phyloP scores from a whole-genome alignment of 2,113 vertebrate genomes.

The Pithys albifrons region DNA sequence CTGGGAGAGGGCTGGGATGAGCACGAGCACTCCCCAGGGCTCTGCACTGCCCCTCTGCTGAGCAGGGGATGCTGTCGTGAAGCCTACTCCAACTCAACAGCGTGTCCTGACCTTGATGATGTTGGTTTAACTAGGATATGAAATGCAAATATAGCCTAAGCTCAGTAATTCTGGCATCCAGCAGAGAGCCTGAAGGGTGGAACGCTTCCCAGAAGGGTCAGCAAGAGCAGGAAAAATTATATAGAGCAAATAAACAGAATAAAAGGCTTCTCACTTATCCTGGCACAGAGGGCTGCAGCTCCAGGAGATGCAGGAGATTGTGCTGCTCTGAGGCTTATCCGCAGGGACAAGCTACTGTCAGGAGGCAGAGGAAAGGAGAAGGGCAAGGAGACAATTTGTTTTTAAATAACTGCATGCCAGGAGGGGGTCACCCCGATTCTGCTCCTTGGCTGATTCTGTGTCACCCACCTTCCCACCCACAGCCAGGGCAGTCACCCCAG shows the following conservation, averaged over 20 bases:
- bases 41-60: neutral
- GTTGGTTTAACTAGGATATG: conserved; percentile 56
- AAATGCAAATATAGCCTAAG: conserved; percentile 62
- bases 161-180: conserved; percentile 41
- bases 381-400: neutral
- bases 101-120: conserved; percentile 44
- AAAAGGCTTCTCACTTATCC: conserved; percentile 37
- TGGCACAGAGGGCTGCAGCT: conserved; percentile 29
- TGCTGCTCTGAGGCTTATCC: conserved; percentile 34
- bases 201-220: conserved; percentile 37
- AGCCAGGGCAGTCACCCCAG: neutral
- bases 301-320: conserved; percentile 43
- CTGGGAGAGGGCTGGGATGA: neutral
- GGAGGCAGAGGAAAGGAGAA: neutral
- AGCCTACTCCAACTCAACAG: neutral
- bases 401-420: neutral
- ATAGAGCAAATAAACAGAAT: conserved; percentile 52
- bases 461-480: neutral
- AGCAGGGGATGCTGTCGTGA: neutral
- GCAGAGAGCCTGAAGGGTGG: neutral
- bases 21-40: rapidly evolving
- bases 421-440: neutral
- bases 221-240: conserved; percentile 41
- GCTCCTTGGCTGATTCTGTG: neutral
- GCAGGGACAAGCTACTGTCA: neutral